These are phyloP conservation scores for Anguilla obscura DNA, from an alignment of 2,797 vertebrate genomes.

Conservation along the genomic window DNA sequence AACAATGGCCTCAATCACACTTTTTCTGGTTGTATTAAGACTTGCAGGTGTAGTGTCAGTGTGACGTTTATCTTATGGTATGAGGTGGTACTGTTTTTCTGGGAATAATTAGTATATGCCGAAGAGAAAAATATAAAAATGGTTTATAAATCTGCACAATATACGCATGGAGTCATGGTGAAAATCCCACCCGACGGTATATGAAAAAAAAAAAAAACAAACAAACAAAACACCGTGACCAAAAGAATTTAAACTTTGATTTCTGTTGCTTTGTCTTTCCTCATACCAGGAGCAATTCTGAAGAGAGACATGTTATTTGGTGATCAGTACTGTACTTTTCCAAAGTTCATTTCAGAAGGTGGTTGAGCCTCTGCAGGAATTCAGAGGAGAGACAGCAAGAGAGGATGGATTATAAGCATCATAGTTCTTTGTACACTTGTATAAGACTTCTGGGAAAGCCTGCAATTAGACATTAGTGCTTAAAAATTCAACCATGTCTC, in stretches of 20 bases:
- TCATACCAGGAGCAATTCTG: conserved; percentile 14
- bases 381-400: neutral
- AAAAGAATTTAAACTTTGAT: neutral
- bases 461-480: conserved; percentile 33
- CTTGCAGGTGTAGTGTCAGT: neutral
- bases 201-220: neutral
- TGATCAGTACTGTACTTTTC: neutral
- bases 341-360: neutral
- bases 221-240: neutral
- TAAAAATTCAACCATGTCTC: conserved; percentile 28
- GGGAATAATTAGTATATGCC: neutral
- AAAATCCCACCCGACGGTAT: conserved; percentile 3
- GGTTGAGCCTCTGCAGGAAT: conserved; percentile 3
- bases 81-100: neutral
- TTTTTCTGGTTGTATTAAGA: neutral
- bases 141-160: neutral
- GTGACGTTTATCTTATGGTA: neutral
- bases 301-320: conserved; percentile 20
- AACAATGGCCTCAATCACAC: neutral
- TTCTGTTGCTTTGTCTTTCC: neutral
- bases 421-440: conserved; percentile 16
- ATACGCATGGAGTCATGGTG: neutral
- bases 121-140: neutral
- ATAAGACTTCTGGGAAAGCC: conserved; percentile 8
- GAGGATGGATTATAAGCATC: conserved; percentile 8